These are phyloP conservation scores for Lissonota sp. DNA, from an alignment of 2,888 invertebrate species.

Conservation along the genomic window DNA sequence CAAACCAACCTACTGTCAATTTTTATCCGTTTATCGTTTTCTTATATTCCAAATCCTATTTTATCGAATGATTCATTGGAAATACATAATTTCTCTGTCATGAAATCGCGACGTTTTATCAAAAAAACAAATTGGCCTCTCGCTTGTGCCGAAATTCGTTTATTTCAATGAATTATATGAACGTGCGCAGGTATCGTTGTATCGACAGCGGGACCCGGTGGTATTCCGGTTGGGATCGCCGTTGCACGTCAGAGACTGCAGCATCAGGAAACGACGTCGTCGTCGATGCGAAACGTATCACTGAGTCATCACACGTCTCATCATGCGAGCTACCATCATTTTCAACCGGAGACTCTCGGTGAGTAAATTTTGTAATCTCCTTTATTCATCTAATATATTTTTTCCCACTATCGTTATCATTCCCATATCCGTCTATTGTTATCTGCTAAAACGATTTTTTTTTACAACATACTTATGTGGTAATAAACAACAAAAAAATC, in stretches of 20 bases:
- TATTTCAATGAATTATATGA: too few species aligned
- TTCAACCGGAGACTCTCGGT: constrained; percentile 81
- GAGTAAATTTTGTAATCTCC: constrained; percentile 62
- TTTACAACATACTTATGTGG: neutral
- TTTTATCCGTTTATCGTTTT: too few species aligned
- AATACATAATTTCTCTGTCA: too few species aligned
- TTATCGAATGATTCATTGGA: too few species aligned
- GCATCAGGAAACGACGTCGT: constrained; percentile 86
- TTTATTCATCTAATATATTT: too few species aligned
- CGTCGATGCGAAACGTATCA: constrained; percentile 83
- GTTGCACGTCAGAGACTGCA: constrained; percentile 92
- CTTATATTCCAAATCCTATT: too few species aligned
- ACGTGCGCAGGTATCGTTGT: constrained; percentile 77
- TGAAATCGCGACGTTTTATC: too few species aligned
- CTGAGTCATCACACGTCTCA: constrained; percentile 81
- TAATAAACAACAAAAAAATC: too few species aligned
- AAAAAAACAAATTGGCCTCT: too few species aligned
- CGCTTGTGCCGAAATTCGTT: too few species aligned
- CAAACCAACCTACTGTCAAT: too few species aligned
- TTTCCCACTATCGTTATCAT: too few species aligned
- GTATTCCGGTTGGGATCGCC: constrained; percentile 93
- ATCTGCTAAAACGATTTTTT: neutral
- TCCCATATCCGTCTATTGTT: neutral
- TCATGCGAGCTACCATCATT: constrained; percentile 81
- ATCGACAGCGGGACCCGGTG: constrained; percentile 78